A percentile compares a stretch with the other conserved stretches of the same genome.
Conservation (phyloP, 2,888 invertebrate species). For the Drosophila cyrtoloma region DNA sequence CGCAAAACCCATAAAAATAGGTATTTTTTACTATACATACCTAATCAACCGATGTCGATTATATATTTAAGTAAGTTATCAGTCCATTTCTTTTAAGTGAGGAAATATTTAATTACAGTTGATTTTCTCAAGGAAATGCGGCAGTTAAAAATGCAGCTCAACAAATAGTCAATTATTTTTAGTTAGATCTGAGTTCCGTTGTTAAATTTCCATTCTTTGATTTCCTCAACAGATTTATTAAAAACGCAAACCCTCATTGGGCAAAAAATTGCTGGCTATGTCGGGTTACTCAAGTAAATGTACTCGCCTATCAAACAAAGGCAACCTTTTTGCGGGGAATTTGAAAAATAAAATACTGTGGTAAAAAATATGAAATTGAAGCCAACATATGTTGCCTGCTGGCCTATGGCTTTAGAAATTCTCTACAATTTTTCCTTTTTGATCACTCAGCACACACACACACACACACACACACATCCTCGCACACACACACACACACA, state of each 20-base stretch:
- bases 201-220: neutral
- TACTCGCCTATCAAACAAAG: conserved; percentile 4
- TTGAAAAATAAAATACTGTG: neutral
- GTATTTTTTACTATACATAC: too few species aligned
- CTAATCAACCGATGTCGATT: neutral
- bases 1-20: too few species aligned
- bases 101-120: neutral
- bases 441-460: conserved; percentile 36
- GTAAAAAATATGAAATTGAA: conserved; percentile 60
- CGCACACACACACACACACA: conserved; percentile 15
- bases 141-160: neutral
- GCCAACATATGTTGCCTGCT: conserved; percentile 69
- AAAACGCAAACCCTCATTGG: neutral
- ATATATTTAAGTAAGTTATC: neutral
- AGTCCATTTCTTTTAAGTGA: neutral
- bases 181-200: neutral
- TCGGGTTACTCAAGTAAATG: neutral
- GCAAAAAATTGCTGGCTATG: neutral
- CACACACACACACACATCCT: conserved; percentile 4
- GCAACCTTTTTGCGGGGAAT: conserved; percentile 2
- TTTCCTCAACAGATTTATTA: neutral
- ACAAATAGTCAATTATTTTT: neutral
- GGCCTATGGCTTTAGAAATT: conserved; percentile 57
- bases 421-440: conserved; percentile 37
- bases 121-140: neutral